Evolutionary conservation across 1,140 invertebrate species (phyloP), one percentile per base, ranked within the genome.

Genomic region (Argopecten irradians): DNA sequence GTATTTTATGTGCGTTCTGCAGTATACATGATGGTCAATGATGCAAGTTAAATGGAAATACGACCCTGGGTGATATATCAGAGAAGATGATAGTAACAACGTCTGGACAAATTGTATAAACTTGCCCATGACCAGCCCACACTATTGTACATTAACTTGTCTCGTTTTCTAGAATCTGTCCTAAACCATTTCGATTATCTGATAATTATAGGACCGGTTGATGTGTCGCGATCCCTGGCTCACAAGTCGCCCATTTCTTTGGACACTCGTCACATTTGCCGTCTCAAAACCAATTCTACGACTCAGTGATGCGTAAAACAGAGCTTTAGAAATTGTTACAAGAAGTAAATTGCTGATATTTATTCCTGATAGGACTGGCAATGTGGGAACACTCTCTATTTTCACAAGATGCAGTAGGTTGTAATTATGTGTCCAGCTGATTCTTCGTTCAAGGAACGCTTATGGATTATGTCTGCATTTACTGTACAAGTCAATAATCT

Each of bases 21-120:
- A 8, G 36, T 39, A 13, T 39, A 28, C 8, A 71, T 71, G 55
- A 3, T 71, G 55, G 1, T 71, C 16, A 71, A 8, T n/a, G 1
- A 71, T 22, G 5, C 55, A 2, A 5, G 11, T 71, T 28, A 7
- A 71, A n/a, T 71, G 22, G 22, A 71, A 71, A 28, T 71, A 71
- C 55, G 22, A 71, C 28, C 55, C 16, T 5, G 5, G 55, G 55
- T 11, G 2, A 71, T 71, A 71, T 71, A 71, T 71, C 55, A 71
- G 5, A 71, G 11, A 22, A 71, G 1, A 71, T 28, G 22, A 71
- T 71, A 5, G 55, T 71, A 28, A 71, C 55, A 71, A 71, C 28
- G 55, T 71, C 55, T 71, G 55, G 55, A 71, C 55, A 71, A 71
- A 71, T 71, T 71, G n/a, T n/a, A 71, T 71, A 28, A 71, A 71